Percentiles rank a stretch among this genome's conserved stretches.
Evolutionary conservation across 2,888 invertebrate genomes (phyloP).

Genomic region (Anarsia innoxiella): DNA sequence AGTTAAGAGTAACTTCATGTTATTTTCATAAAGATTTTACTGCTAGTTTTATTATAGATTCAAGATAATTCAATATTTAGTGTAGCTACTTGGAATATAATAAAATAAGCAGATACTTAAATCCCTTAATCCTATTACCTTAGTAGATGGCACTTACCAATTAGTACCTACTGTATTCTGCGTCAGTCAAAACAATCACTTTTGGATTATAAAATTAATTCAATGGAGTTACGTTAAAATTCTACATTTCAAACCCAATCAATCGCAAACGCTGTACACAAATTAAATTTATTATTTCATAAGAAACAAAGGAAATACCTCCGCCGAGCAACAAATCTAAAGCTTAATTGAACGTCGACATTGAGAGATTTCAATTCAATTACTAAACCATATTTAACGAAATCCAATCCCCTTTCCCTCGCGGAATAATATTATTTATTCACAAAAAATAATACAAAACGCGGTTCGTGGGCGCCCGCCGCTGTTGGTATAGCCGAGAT

Average conservation of each 20-base stretch:
- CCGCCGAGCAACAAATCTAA: constrained; percentile 62
- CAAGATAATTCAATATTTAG: no score
- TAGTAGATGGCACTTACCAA: no score
- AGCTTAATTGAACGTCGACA: constrained; percentile 74
- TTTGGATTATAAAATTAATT: no score
- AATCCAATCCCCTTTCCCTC: constrained; percentile 74
- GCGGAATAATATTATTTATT: constrained; percentile 75
- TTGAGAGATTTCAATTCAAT: constrained; percentile 77
- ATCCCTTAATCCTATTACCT: no score
- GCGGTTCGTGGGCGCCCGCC: constrained; percentile 54
- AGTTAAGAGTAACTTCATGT: no score
- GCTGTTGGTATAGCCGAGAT: constrained; percentile 72
- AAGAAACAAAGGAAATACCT: constrained; percentile 65
- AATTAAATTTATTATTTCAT: constrained; percentile 52
- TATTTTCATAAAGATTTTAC: no score
- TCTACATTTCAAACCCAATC: constrained; percentile 18
- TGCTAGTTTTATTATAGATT: no score
- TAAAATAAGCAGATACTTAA: no score
- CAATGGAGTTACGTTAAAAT: no score
- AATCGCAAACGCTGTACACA: constrained; percentile 31
- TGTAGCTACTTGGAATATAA: no score
- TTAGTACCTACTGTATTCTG: no score
- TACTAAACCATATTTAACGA: constrained; percentile 76
- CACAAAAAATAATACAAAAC: constrained; percentile 74
- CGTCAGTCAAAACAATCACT: no score